These are phyloP conservation scores for Caenorhabditis sulstoni DNA, from an alignment of 2,888 invertebrate species.

Conservation along the genomic window DNA sequence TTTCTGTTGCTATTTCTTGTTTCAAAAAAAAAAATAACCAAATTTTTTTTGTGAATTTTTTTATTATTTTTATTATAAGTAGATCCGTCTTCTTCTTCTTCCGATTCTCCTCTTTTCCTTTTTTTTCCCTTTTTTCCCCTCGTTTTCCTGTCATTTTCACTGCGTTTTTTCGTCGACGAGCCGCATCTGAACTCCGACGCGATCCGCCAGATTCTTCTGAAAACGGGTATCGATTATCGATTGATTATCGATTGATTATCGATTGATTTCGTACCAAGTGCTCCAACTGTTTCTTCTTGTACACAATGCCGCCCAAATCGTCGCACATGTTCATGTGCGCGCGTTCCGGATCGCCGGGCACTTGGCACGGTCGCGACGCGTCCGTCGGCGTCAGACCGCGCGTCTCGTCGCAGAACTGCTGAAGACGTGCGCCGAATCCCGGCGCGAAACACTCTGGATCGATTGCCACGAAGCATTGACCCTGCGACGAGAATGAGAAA, in stretches of 20 bases:
- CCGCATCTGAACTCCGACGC: slow-evolving; percentile 56
- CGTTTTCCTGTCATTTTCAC: slow-evolving; percentile 9
- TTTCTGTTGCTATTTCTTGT: neutral
- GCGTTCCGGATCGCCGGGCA: slow-evolving; percentile 80
- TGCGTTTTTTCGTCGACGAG: slow-evolving; percentile 42
- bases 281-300: slow-evolving; percentile 83
- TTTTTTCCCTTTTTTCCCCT: neutral
- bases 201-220: slow-evolving; percentile 57
- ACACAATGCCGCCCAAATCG: slow-evolving; percentile 78
- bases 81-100: too few species aligned
- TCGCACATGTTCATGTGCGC: slow-evolving; percentile 77
- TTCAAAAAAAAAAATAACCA: neutral
- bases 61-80: too few species aligned
- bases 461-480: slow-evolving; percentile 80
- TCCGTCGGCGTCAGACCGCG: slow-evolving; percentile 73
- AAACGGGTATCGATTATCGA: too few species aligned
- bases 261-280: too few species aligned
- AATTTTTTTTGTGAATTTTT: neutral
- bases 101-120: slow-evolving; percentile 1
- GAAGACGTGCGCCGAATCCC: slow-evolving; percentile 75
- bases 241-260: too few species aligned
- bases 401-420: slow-evolving; percentile 78
- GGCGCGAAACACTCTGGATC: slow-evolving; percentile 80
- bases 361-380: slow-evolving; percentile 70
- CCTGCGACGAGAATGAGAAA: slow-evolving; percentile 67